These are phyloP conservation scores for Heliothis virescens DNA, from an alignment of 1,140 invertebrate genomes.

Conservation along the genomic window DNA sequence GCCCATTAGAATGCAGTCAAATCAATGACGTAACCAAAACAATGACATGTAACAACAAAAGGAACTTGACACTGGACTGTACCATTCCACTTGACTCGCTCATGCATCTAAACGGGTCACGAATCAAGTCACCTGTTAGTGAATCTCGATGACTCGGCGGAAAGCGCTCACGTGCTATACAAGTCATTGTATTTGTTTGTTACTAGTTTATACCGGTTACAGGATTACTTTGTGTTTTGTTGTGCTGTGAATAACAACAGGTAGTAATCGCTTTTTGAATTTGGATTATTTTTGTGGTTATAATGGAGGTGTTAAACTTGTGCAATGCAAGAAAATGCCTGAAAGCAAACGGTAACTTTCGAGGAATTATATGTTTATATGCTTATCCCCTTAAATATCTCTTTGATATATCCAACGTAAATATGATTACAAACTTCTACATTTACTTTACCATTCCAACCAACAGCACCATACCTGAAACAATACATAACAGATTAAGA, in stretches of 20 bases:
- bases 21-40: not conserved
- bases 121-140: slow-evolving; percentile 58
- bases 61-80: slow-evolving; percentile 15
- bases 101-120: slow-evolving; percentile 48
- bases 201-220: slow-evolving; percentile 40
- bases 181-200: slow-evolving; percentile 54
- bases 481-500: too few species aligned
- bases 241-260: slow-evolving; percentile 1
- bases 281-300: not conserved
- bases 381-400: too few species aligned
- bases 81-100: slow-evolving; percentile 37
- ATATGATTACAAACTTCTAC: too few species aligned
- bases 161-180: slow-evolving; percentile 57
- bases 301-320: not conserved
- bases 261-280: slow-evolving; percentile 5
- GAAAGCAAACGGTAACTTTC: too few species aligned
- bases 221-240: slow-evolving; percentile 27
- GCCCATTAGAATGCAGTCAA: not conserved
- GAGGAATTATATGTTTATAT: too few species aligned
- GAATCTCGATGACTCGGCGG: slow-evolving; percentile 58
- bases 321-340: not conserved
- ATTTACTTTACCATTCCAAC: too few species aligned
- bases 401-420: too few species aligned
- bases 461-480: too few species aligned
- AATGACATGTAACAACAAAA: not conserved